phyloP scores from a whole-genome alignment of 2,113 vertebrate genomes.

The Rhagologus leucostigma region DNA sequence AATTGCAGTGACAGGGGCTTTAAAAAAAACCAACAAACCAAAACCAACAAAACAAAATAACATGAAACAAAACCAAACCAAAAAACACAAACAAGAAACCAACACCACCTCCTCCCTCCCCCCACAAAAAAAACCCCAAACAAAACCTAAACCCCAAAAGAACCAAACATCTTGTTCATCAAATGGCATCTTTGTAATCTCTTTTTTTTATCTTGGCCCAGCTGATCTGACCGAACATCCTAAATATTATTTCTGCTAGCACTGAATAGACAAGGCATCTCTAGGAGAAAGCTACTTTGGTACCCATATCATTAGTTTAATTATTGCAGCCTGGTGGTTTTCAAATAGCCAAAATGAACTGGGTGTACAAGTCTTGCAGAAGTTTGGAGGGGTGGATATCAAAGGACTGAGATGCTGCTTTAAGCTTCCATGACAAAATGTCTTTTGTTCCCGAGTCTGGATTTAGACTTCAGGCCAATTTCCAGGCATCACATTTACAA shows the following conservation, averaged over 20 bases:
- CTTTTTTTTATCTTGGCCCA: not conserved
- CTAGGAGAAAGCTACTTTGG: not conserved
- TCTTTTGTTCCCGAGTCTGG: not conserved
- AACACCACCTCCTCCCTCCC: fast-evolving
- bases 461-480: not conserved
- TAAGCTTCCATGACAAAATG: not conserved
- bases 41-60: fast-evolving
- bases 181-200: not conserved
- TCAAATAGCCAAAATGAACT: not conserved
- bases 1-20: not conserved
- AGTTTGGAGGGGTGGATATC: not conserved
- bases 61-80: not conserved
- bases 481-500: not conserved
- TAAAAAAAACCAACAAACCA: not conserved
- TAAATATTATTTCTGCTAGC: not conserved
- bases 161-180: not conserved
- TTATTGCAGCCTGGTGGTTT: not conserved
- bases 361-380: not conserved
- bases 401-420: not conserved
- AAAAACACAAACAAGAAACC: not conserved
- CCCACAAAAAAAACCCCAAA: not conserved
- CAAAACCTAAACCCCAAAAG: not conserved
- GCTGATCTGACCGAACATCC: not conserved
- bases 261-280: not conserved
- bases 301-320: not conserved